These are phyloP conservation scores for Gadus macrocephalus DNA, from an alignment of 2,113 vertebrate genomes.

Conservation along the genomic window DNA sequence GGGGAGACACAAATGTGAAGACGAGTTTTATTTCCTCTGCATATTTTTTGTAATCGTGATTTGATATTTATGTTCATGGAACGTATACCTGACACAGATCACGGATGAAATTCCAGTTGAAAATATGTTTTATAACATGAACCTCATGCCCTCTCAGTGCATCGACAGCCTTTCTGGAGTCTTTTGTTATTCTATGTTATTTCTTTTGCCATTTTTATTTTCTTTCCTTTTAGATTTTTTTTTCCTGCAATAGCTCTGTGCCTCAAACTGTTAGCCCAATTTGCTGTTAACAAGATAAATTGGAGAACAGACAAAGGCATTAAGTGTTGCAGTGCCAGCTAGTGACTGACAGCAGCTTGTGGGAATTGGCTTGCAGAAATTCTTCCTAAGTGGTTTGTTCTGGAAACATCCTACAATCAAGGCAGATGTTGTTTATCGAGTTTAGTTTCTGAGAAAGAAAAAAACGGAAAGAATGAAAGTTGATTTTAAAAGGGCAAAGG, in stretches of 20 bases:
- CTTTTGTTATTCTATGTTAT: conserved; percentile 59
- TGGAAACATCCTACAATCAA: conserved; percentile 74
- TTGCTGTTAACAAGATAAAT: conserved; percentile 82
- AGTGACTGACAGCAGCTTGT: conserved; percentile 79
- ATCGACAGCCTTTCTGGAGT: conserved; percentile 56
- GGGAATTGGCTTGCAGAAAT: conserved; percentile 76
- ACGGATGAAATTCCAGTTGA: conserved; percentile 25
- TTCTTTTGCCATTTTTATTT: conserved; percentile 48
- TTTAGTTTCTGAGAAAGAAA: conserved; percentile 47
- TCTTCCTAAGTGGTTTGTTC: conserved; percentile 78
- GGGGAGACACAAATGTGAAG: conserved; percentile 51
- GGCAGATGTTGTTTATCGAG: conserved; percentile 78
- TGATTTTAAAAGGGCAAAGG: conserved; percentile 59
- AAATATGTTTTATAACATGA: conserved; percentile 48
- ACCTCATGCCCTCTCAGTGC: conserved; percentile 57
- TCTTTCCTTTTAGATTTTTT: conserved; percentile 51
- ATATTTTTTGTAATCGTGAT: conserved; percentile 48
- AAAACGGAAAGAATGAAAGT: conserved; percentile 36
- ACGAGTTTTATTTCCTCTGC: conserved; percentile 50
- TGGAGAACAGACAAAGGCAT: conserved; percentile 78
- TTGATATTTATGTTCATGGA: conserved; percentile 49
- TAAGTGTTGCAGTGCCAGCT: conserved; percentile 77
- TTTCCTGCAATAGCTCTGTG: conserved; percentile 65
- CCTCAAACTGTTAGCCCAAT: conserved; percentile 72
- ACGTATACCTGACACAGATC: conserved; percentile 32